These are phyloP conservation scores for Drosophila pruinosa DNA, from an alignment of 1,140 invertebrate species.

Conservation along the genomic window DNA sequence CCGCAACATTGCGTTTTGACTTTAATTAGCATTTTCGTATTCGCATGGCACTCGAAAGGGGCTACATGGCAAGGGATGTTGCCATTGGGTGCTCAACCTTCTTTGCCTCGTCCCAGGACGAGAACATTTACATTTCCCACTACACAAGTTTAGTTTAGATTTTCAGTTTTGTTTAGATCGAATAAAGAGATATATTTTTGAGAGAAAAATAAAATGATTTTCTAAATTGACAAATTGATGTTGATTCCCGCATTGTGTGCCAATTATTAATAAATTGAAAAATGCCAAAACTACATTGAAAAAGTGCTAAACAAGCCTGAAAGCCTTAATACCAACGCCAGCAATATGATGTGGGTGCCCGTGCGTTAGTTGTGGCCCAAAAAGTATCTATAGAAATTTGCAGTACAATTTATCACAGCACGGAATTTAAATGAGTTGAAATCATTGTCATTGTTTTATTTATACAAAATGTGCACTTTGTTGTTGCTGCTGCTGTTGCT, in stretches of 20 bases:
- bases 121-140: conserved; percentile 47
- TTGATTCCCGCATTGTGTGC: not conserved
- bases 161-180: not conserved
- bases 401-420: conserved; percentile 75
- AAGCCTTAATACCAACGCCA: conserved; percentile 39
- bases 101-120: not conserved
- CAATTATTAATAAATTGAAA: conserved; percentile 4
- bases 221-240: not conserved
- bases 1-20: conserved; percentile 72
- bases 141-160: conserved; percentile 3
- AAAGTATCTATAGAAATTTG: conserved; percentile 71
- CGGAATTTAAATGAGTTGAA: conserved; percentile 80
- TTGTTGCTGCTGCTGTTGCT: conserved; percentile 46
- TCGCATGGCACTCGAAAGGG: not conserved
- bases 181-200: too few relatives aligned
- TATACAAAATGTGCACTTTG: conserved; percentile 72
- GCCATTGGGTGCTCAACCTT: not conserved
- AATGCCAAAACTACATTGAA: not conserved
- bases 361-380: not conserved
- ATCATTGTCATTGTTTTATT: conserved; percentile 79
- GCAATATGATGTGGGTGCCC: not conserved
- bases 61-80: not conserved
- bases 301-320: conserved; percentile 3
- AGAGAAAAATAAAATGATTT: not conserved
- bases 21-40: conserved; percentile 77